Evolutionary conservation across 1,140 invertebrate species (phyloP).

Genomic region (Campoletis sonorensis): DNA sequence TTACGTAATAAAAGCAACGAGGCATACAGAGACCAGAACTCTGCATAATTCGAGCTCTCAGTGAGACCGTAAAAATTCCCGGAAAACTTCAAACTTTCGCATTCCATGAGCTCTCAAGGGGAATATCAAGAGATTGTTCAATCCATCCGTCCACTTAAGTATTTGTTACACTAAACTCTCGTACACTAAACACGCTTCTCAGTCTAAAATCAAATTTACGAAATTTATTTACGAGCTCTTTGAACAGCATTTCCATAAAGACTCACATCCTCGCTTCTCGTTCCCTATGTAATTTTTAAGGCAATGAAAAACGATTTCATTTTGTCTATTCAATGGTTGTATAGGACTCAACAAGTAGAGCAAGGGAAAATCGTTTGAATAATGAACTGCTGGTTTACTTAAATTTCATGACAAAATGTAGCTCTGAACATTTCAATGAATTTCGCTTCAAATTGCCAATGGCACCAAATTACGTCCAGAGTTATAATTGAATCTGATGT

Average conservation of each 20-base stretch:
- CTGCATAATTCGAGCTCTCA: constrained; percentile 8
- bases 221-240: constrained; percentile 1
- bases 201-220: background rate
- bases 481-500: too few relatives aligned
- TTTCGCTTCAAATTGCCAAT: too few relatives aligned
- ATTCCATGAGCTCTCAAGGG: constrained; percentile 26
- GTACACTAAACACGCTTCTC: background rate
- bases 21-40: background rate
- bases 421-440: too few relatives aligned
- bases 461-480: too few relatives aligned
- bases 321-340: constrained; percentile 1
- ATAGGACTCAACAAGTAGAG: background rate
- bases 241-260: background rate
- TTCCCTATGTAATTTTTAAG: background rate
- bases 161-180: background rate
- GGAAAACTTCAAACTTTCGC: constrained; percentile 46
- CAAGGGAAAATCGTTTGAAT: background rate
- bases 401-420: too few relatives aligned
- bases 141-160: background rate
- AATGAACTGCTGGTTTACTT: background rate
- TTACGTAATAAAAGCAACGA: constrained; percentile 29
- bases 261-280: background rate
- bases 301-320: constrained; percentile 9
- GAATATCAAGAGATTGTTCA: background rate
- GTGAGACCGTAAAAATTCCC: constrained; percentile 41